Evolutionary conservation across 2,797 vertebrate genomes (phyloP).

Genomic region (Crenichthys baileyi): DNA sequence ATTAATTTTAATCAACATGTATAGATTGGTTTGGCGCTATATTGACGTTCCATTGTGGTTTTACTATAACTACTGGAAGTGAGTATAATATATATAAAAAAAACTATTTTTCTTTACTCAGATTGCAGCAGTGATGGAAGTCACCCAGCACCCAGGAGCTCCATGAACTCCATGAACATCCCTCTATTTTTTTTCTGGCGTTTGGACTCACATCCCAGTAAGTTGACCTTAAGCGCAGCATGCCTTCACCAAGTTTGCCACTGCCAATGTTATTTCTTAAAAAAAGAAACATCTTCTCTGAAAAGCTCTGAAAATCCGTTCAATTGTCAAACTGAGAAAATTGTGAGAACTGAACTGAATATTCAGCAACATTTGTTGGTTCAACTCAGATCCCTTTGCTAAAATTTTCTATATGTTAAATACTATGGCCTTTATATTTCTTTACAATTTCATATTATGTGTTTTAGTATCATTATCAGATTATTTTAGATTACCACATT

Average conservation of each 20-base stretch:
- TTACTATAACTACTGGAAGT: conserved; percentile 16
- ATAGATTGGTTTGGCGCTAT: neutral
- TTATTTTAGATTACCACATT: neutral
- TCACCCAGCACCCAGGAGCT: conserved; percentile 23
- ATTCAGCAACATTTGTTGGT: conserved; percentile 3
- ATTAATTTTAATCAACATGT: conserved; percentile 9
- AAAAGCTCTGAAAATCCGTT: conserved; percentile 12
- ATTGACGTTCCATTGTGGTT: conserved; percentile 10
- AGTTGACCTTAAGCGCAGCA: conserved; percentile 40
- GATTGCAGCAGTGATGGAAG: conserved; percentile 14
- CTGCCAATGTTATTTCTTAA: conserved; percentile 28
- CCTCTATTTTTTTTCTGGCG: conserved; percentile 32
- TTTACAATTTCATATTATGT: neutral
- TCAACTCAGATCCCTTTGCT: neutral
- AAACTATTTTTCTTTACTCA: conserved; percentile 22
- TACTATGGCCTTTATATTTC: neutral
- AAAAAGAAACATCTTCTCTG: conserved; percentile 1
- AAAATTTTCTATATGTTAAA: neutral
- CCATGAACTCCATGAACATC: conserved; percentile 19
- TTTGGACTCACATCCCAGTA: conserved; percentile 37
- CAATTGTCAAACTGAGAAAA: conserved; percentile 11
- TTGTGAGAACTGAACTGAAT: neutral
- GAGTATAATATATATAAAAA: neutral
- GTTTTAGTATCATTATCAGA: neutral
- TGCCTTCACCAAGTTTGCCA: conserved; percentile 27